These are phyloP conservation scores for Enteromius treurensis DNA, from an alignment of 2,797 vertebrate species.

Conservation along the genomic window DNA sequence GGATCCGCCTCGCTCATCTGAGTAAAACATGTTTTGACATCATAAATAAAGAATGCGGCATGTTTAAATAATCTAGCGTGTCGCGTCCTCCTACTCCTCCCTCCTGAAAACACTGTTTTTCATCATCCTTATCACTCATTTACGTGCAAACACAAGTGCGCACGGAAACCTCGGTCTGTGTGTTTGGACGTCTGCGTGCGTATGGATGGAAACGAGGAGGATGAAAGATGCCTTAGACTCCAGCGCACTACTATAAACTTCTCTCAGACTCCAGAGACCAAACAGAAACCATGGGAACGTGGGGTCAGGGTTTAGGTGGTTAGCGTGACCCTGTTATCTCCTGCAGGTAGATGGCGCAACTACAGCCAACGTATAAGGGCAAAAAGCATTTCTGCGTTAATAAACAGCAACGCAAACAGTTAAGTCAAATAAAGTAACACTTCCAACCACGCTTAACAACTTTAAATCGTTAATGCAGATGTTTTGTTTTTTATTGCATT, in stretches of 20 bases:
- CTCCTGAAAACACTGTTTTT: constrained; percentile 36
- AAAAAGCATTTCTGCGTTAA: neutral
- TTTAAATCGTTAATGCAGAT: neutral
- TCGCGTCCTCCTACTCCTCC: constrained; percentile 44
- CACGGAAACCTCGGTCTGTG: neutral
- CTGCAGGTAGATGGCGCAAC: neutral
- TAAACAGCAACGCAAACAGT: neutral
- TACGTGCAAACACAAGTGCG: constrained; percentile 16
- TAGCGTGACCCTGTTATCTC: neutral
- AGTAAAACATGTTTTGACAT: constrained; percentile 25
- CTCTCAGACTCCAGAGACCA: constrained; percentile 1
- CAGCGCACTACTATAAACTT: constrained; percentile 4
- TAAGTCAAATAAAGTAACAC: neutral
- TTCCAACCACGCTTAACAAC: too few relatives aligned
- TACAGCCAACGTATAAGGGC: neutral
- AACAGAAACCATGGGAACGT: neutral
- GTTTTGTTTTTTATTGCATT: neutral
- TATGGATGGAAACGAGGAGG: neutral
- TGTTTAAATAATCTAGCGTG: constrained; percentile 34
- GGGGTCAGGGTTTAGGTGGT: neutral
- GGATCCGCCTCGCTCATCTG: constrained; percentile 9
- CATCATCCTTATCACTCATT: constrained; percentile 41
- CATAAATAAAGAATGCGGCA: constrained; percentile 19
- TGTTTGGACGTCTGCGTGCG: neutral
- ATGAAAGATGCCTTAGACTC: constrained; percentile 24